These are phyloP conservation scores for Ptyas mucosa DNA, from an alignment of 2,113 vertebrate species.

Conservation along the genomic window DNA sequence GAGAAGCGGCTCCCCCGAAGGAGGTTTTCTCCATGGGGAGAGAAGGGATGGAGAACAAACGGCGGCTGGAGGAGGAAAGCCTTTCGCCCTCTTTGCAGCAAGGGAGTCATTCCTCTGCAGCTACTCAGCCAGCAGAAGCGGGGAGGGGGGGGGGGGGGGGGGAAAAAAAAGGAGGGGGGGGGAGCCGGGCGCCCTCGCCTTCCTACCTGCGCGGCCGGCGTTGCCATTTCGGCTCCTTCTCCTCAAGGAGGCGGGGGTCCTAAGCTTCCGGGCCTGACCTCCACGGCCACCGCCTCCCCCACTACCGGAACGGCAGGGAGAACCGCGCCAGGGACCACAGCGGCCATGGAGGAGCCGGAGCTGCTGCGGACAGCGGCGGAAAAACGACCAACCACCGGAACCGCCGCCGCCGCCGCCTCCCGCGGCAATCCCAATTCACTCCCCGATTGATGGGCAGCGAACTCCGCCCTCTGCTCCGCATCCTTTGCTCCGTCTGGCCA, in stretches of 20 bases:
- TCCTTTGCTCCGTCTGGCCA: not conserved
- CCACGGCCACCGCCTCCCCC: not conserved
- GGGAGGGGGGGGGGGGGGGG: not conserved
- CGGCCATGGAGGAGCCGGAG: constrained; percentile 9
- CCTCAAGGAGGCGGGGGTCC: constrained; percentile 14
- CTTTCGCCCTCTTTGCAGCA: not conserved
- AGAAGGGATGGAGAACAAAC: not conserved
- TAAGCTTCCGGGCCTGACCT: constrained; percentile 18
- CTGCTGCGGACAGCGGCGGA: not conserved
- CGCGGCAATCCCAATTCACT: not conserved
- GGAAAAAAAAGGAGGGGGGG: not conserved
- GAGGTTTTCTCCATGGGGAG: not conserved
- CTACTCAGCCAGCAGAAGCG: not conserved
- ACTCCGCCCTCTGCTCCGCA: not conserved
- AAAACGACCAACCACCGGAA: not conserved
- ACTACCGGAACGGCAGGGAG: not conserved
- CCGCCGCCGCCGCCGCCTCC: not conserved
- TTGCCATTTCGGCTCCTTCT: constrained; percentile 1
- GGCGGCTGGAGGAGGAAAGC: not conserved
- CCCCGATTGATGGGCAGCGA: not conserved
- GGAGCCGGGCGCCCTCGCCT: not conserved
- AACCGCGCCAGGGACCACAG: constrained; percentile 10
- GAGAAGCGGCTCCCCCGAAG: not conserved
- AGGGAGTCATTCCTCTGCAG: not conserved
- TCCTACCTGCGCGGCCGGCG: constrained; percentile 8